Conservation (phyloP, 2,888 invertebrate genomes). For the Scrobipalpa costella region DNA sequence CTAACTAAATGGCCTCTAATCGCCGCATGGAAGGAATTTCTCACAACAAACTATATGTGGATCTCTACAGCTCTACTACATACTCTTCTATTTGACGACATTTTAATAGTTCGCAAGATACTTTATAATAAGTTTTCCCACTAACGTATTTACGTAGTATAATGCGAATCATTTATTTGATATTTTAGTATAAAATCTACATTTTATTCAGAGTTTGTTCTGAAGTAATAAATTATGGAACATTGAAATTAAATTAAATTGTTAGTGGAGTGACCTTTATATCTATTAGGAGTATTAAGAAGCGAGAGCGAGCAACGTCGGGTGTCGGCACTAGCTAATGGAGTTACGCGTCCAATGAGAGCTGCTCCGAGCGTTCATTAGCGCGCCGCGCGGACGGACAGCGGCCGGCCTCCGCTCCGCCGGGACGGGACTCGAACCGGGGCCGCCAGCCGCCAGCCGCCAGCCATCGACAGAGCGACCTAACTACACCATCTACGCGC, state of each 20-base stretch:
- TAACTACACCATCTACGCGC: background rate
- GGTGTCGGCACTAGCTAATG: conserved; percentile 11
- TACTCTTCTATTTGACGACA: too few relatives aligned
- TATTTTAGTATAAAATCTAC: conserved; percentile 7
- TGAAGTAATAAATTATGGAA: background rate
- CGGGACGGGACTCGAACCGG: conserved; percentile 2
- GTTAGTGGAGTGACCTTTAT: background rate
- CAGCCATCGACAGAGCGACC: too few relatives aligned
- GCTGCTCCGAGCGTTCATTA: conserved; percentile 2
- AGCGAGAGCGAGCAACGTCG: background rate
- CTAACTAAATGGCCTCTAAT: conserved; percentile 10
- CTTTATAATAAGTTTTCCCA: background rate
- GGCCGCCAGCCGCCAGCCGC: too few relatives aligned
- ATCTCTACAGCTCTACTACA: background rate
- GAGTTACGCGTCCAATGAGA: conserved; percentile 13
- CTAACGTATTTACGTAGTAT: background rate
- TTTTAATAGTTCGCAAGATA: too few relatives aligned
- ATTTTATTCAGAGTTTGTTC: background rate
- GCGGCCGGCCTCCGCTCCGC: background rate
- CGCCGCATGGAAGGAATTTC: conserved; percentile 14
- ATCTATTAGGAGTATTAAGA: background rate
- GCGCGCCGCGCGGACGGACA: background rate
- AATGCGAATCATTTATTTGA: background rate
- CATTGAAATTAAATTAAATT: conserved; percentile 1
- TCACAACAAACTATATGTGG: background rate